Percentiles rank a stretch among this genome's conserved stretches.
Evolutionary conservation across 1,140 invertebrate species (phyloP).

Genomic region (Melipona quadrifasciata): DNA sequence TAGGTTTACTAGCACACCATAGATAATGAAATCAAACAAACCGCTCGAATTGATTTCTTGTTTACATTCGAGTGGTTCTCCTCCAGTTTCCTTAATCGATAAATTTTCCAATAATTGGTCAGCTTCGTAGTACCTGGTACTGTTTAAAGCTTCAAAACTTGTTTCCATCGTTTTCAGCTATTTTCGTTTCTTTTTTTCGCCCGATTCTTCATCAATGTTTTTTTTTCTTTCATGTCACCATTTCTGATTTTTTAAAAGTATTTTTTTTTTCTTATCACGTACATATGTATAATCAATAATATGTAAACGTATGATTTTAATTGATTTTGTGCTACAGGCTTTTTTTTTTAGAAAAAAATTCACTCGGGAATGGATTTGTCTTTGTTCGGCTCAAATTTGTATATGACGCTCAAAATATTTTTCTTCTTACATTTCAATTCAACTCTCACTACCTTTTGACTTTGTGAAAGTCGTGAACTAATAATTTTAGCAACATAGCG

Average conservation of each 20-base stretch:
- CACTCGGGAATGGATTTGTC: neutral
- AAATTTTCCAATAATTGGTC: slow-evolving; percentile 52
- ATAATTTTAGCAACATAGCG: slow-evolving; percentile 14
- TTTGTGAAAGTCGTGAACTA: slow-evolving; percentile 19
- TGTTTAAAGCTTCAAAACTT: slow-evolving; percentile 31
- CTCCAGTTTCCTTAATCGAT: slow-evolving; percentile 9
- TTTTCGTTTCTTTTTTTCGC: neutral
- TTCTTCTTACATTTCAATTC: neutral
- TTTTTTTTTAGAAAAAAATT: no score
- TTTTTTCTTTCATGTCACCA: slow-evolving; percentile 47
- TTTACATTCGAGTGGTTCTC: slow-evolving; percentile 73
- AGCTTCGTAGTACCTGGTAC: slow-evolving; percentile 34
- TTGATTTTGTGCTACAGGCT: neutral
- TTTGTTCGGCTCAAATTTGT: neutral
- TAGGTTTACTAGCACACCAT: slow-evolving; percentile 91
- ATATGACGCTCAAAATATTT: neutral
- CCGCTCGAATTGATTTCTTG: slow-evolving; percentile 80
- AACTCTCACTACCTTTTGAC: slow-evolving; percentile 41
- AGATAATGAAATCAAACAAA: slow-evolving; percentile 90
- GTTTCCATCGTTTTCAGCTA: slow-evolving; percentile 60
- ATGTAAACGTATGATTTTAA: neutral
- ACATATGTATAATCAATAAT: neutral
- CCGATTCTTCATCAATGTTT: slow-evolving; percentile 22
- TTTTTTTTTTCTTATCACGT: neutral
- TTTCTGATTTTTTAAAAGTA: neutral